Evolutionary conservation across 2,113 vertebrate genomes (phyloP), one percentile per base, ranked within the genome.

Genomic region (Brachypteracias leptosomus): DNA sequence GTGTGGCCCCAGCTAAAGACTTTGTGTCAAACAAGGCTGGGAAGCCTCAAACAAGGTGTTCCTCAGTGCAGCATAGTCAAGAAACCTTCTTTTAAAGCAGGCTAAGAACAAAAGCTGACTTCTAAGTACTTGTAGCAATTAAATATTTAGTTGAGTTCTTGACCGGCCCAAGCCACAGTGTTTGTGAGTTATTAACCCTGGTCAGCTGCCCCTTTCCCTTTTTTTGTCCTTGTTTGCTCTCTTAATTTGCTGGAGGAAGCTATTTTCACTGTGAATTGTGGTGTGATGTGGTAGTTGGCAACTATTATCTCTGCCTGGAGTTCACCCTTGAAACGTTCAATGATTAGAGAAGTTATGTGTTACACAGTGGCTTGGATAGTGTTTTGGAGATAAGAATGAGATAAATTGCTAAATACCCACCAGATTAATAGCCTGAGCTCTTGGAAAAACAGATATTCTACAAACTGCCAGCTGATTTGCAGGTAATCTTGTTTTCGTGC

Each of bases 381-480:
- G 79, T 26, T 70, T 40, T 17, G 52, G 66, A 93, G 91, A 95
- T 90, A 90, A 96, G 80, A 65, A 46, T 5, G 65, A 84, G 90
- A 76, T 54, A 80, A 86, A 6, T 47, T 89, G 85, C 70, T 95
- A 94, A 90, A 72, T 87, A 66, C 31, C 35, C 57, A 20, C 44
- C n/a, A 74, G 73, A 83, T 95, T 75, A 92, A 93, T 65, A 55
- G 70, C 73, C 28, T 20, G 52, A 87, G 70, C 38, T 38, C 66
- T 31, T 31, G 24, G 52, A 36, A 92, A 63, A 90, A 35, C 52
- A 74, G 52, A 28, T 67, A 52, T 67, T 81, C 59, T 42, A 40
- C 57, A 54, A 38, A 57, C 15, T 72, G 65, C 52, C 65, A 46
- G 19, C 20, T 65, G 70, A 80, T 70, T 66, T 74, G 40, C 46